phyloP scores from a whole-genome alignment of 2,888 invertebrate species.

The Lasius fuliginosus region DNA sequence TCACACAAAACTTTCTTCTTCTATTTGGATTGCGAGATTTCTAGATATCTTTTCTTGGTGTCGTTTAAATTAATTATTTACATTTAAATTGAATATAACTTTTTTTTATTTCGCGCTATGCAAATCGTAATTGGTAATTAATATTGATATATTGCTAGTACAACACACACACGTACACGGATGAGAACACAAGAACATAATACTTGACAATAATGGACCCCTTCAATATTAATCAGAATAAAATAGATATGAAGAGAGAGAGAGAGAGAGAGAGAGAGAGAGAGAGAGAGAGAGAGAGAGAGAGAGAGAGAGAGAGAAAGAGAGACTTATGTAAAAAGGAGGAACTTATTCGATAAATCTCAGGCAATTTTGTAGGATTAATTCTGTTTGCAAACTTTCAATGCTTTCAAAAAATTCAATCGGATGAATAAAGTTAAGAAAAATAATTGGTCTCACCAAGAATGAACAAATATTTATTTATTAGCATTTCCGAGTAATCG shows the following conservation, averaged over 20 bases:
- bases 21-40: not conserved
- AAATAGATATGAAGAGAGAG: not conserved
- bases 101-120: not conserved
- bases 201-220: not conserved
- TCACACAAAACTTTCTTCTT: too few species aligned
- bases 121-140: not conserved
- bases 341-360: not conserved
- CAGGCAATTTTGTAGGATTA: not conserved
- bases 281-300: too few species aligned
- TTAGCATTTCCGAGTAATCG: not conserved
- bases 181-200: not conserved
- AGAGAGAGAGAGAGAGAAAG: too few species aligned
- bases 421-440: not conserved
- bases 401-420: not conserved
- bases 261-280: too few species aligned
- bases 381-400: not conserved
- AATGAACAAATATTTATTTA: constrained; percentile 24
- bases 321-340: not conserved
- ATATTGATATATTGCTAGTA: not conserved
- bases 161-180: not conserved
- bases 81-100: constrained; percentile 5
- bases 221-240: constrained; percentile 1
- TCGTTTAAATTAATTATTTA: constrained; percentile 3
- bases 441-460: not conserved
- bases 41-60: not conserved